phyloP scores from a whole-genome alignment of 2,888 invertebrate species.

The Epistrophella euchroma region DNA sequence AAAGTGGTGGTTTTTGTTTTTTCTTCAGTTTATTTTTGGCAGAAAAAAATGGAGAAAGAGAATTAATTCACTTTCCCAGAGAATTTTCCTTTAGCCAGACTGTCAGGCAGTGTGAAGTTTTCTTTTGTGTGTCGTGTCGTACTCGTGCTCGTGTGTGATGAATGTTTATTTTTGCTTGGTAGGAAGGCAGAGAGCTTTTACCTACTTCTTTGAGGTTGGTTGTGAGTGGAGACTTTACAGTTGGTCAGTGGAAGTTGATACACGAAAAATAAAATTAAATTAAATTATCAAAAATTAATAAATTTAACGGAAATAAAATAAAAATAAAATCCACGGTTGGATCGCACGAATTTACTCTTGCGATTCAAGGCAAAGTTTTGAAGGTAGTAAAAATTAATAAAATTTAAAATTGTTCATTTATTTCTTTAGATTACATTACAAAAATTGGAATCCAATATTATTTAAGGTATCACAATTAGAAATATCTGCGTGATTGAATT shows the following conservation, averaged over 20 bases:
- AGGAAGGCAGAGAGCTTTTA: constrained; percentile 29
- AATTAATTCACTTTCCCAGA: constrained; percentile 13
- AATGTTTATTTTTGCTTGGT: not conserved
- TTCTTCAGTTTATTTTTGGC: not conserved
- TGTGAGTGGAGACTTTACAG: constrained; percentile 54
- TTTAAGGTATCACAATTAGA: too few relatives aligned
- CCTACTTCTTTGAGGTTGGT: not conserved
- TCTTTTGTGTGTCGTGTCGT: not conserved
- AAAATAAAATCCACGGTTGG: too few relatives aligned
- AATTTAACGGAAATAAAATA: not conserved
- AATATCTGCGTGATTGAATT: too few relatives aligned
- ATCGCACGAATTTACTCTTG: too few relatives aligned
- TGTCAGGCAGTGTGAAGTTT: constrained; percentile 16
- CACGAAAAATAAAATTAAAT: not conserved
- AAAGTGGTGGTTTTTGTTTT: constrained; percentile 10
- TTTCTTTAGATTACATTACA: too few relatives aligned
- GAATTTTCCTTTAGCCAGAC: constrained; percentile 1
- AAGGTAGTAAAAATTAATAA: too few relatives aligned
- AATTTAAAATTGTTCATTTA: too few relatives aligned
- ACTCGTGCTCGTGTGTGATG: too few relatives aligned
- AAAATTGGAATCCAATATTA: too few relatives aligned
- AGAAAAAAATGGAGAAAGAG: constrained; percentile 5
- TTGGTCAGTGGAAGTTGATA: not conserved
- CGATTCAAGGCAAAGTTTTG: too few relatives aligned
- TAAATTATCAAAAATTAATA: not conserved